Conservation (phyloP, 2,888 invertebrate genomes). For the Caenorhabditis imperialis region DNA sequence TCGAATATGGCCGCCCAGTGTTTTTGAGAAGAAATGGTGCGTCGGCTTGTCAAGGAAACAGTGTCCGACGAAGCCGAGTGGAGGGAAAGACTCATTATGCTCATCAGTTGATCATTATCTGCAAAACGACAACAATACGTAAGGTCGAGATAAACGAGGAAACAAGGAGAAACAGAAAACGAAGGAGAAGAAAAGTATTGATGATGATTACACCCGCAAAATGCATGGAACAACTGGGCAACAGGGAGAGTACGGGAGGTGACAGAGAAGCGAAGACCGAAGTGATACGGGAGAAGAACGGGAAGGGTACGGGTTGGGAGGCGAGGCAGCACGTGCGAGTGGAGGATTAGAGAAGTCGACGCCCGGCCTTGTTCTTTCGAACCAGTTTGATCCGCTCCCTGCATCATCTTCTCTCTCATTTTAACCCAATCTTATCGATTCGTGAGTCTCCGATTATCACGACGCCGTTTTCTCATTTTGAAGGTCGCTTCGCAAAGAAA, state of each 20-base stretch:
- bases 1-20: conserved; percentile 52
- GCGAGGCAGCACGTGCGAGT: conserved; percentile 2
- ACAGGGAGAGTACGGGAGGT: conserved; percentile 17
- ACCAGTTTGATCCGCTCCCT: conserved; percentile 43
- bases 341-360: conserved; percentile 6
- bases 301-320: conserved; percentile 28
- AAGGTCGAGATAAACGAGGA: not conserved
- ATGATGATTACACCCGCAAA: conserved; percentile 49
- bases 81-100: conserved; percentile 50
- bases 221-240: conserved; percentile 45
- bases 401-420: conserved; percentile 4
- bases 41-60: conserved; percentile 49
- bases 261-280: conserved; percentile 41
- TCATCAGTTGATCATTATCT: conserved; percentile 32
- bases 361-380: conserved; percentile 49
- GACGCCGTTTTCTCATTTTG: not conserved
- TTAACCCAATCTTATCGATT: conserved; percentile 35
- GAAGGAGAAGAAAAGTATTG: conserved; percentile 22
- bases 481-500: conserved; percentile 11
- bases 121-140: not conserved
- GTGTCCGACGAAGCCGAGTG: conserved; percentile 52
- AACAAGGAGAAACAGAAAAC: conserved; percentile 17
- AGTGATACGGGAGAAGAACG: conserved; percentile 50
- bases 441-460: conserved; percentile 11
- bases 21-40: conserved; percentile 20